Evolutionary conservation across 2,113 vertebrate species (phyloP).

Genomic region (Elaphurus davidianus): DNA sequence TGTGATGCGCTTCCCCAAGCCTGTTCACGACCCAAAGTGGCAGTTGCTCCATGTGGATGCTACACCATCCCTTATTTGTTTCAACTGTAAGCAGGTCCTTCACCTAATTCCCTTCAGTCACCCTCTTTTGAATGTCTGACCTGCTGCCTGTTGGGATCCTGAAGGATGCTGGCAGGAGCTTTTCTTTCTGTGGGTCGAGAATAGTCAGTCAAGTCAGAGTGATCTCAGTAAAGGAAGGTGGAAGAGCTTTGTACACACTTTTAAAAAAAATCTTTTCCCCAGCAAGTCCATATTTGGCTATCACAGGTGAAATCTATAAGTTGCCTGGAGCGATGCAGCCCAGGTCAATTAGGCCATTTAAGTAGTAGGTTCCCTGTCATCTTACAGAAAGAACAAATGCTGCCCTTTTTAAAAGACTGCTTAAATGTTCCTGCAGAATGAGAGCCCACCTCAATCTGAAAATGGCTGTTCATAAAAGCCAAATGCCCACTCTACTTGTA

Average conservation of each 20-base stretch:
- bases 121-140: neutral
- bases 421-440: neutral
- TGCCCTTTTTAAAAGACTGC: neutral
- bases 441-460: slow-evolving; percentile 45
- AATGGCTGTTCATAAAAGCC: slow-evolving; percentile 25
- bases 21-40: neutral
- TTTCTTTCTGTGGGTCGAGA: neutral
- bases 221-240: neutral
- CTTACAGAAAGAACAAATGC: slow-evolving; percentile 24
- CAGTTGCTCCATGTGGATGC: neutral
- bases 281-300: neutral
- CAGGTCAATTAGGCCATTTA: neutral
- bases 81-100: neutral
- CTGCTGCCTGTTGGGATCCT: neutral
- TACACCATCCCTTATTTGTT: neutral
- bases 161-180: neutral
- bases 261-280: neutral
- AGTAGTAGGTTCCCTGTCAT: slow-evolving; percentile 19
- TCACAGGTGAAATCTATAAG: neutral
- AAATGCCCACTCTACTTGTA: neutral
- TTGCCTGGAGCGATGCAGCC: neutral
- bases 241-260: neutral
- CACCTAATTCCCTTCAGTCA: neutral
- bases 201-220: neutral
- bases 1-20: neutral